Conservation (phyloP, 2,113 vertebrate genomes). For the Erythrocercus mccallii region DNA sequence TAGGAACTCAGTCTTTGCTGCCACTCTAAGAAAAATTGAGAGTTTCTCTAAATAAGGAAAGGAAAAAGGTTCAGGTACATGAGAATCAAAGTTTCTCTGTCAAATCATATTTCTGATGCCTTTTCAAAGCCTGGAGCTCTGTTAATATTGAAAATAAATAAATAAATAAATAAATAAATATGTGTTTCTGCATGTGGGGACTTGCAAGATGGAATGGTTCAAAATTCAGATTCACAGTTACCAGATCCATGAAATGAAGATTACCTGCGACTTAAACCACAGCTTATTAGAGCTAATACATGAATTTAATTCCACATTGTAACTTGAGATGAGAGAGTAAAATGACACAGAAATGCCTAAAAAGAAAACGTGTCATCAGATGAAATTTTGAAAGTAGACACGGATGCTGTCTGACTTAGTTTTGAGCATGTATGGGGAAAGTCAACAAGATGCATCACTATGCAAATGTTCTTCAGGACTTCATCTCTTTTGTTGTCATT, state of each 20-base stretch:
- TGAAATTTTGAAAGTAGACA: background rate
- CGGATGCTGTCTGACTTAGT: background rate
- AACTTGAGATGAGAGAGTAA: background rate
- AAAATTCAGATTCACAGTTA: conserved; percentile 5
- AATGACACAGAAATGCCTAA: background rate
- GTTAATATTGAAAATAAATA: background rate
- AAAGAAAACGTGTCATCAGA: background rate
- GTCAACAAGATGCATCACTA: background rate
- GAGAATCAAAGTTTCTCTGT: background rate
- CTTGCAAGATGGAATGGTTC: background rate
- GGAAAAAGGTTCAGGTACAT: background rate
- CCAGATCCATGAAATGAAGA: conserved; percentile 18
- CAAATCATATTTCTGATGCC: background rate
- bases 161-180: background rate
- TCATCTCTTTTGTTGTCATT: background rate
- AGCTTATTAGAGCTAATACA: background rate
- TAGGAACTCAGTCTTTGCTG: background rate
- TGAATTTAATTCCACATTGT: background rate
- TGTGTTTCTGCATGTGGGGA: background rate
- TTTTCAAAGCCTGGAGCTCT: background rate
- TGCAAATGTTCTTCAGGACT: background rate
- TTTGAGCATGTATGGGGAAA: background rate
- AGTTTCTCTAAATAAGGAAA: background rate
- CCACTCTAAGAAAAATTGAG: background rate
- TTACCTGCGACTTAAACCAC: background rate